Evolutionary conservation across 2,113 vertebrate species (phyloP), one percentile per base, ranked within the genome.

Genomic region (Lycocorax pyrrhopterus): DNA sequence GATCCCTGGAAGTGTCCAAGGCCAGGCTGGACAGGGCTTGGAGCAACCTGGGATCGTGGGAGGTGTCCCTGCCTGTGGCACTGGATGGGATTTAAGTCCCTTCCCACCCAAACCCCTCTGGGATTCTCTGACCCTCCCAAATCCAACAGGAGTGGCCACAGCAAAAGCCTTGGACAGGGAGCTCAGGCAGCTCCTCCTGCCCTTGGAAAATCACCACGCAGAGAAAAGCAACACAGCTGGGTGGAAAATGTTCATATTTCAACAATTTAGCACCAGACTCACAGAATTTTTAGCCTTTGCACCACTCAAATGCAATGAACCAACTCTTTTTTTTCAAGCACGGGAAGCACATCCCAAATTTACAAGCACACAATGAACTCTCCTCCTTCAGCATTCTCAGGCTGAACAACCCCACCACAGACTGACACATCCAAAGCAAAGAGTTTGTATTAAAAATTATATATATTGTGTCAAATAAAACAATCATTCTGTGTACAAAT

Each of bases 401-500:
- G n/a, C 22, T 78, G 47, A 71, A 63, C 32, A 35, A 13, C 46
- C 68, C 60, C 46, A 66, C 27, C 77, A 46, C 27, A 75, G 25
- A 89, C 9, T 21, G 55, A 82, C n/a, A 68, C 60, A 21, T 2
- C 8, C 60, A 12, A 17, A 1, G 53, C 78, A 10, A 10, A 59
- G 16, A 49, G 33, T 37, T 75, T 18, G 56, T 63, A 77, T 37
- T 77, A 7, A 55, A 90, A 84, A 63, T 77, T 62, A 69, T 67
- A 74, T 97, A 96, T 97, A 97, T 96, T 95, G 82, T 90, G 73
- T 89, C 94, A 89, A 87, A 89, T 80, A 89, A 94, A 95, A 73
- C 67, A 21, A 46, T 17, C 33, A 2, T 69, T 91, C 85, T 32
- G 83, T 32, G 76, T 92, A 94, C 95, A 96, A 96, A 96, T 69